Conservation (phyloP, 2,113 vertebrate species). For the Ia io region DNA sequence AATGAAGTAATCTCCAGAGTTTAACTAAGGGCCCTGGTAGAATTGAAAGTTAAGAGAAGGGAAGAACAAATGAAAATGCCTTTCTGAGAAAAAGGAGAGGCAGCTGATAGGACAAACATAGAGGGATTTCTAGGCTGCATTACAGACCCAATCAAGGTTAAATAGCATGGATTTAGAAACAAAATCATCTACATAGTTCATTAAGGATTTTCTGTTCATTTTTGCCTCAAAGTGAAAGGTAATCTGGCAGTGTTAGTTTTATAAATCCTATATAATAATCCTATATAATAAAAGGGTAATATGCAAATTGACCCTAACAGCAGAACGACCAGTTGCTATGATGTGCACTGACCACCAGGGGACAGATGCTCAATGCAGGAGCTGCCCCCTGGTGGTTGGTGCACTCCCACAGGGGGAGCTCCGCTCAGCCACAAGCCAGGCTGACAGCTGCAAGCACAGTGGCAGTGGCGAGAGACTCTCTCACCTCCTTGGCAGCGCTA, state of each 20-base stretch:
- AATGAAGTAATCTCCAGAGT: neutral
- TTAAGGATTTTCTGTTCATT: neutral
- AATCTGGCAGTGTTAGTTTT: neutral
- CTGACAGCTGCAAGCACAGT: no score
- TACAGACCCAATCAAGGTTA: neutral
- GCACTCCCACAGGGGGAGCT: no score
- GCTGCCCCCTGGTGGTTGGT: no score
- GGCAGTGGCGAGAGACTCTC: no score
- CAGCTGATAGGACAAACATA: no score
- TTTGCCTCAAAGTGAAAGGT: neutral
- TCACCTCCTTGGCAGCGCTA: no score
- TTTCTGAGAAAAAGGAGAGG: neutral
- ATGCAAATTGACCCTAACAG: no score
- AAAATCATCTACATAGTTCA: neutral
- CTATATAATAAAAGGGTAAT: no score
- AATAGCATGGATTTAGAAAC: neutral
- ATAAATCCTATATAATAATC: neutral
- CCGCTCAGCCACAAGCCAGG: no score
- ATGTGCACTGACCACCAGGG: no score
- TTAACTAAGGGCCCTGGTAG: neutral
- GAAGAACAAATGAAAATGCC: neutral
- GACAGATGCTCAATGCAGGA: no score
- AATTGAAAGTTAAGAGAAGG: neutral
- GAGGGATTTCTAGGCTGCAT: neutral
- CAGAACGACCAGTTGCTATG: no score